Evolutionary conservation across 2,797 vertebrate species (phyloP), one percentile per base, ranked within the genome.

Genomic region (Echeneis naucrates): DNA sequence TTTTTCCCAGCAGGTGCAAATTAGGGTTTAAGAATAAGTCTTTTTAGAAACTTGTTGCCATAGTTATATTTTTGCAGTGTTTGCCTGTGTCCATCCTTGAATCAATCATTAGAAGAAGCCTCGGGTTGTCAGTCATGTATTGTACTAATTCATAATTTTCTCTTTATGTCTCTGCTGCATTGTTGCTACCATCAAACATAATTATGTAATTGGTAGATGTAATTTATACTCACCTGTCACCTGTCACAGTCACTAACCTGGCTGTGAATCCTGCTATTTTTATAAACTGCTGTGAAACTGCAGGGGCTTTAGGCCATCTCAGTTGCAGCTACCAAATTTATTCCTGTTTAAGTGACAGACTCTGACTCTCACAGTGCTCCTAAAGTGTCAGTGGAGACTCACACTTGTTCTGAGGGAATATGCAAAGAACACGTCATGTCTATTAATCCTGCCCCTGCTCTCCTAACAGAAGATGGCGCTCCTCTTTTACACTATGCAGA

Each of bases 381-480:
- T 24, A 16, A 21, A 23, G 19, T 40, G 33, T 19, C 51, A 13
- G 27, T 5, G 32, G n/a, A 57, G 27, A 38, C 33, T 30, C 8
- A 5, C 2, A 13, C 4, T 12, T 21, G 37, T 32, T 59, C 17
- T 30, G 24, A n/a, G 40, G 33, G 19, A 45, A 63, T 30, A 45
- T 47, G 14, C 5, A 55, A 51, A 55, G 21, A 54, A 69, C 35
- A 2, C 3, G 12, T 30, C 1, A 30, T 37, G 12, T 45, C 35
- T 44, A 5, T 1, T 21, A 19, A 37, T 47, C 7, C 10, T 24
- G 7, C 21, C 6, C n/a, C 19, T 40, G 21, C 37, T 47, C 27
- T 45, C 27, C 38, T 5, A 44, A 71, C 68, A 77, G 78, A 71
- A 72, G 67, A 69, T 67, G 64, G 33, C 21, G 23, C 56, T 60